Evolutionary conservation across 2,797 vertebrate species (phyloP).

Genomic region (Taenioides sp.): DNA sequence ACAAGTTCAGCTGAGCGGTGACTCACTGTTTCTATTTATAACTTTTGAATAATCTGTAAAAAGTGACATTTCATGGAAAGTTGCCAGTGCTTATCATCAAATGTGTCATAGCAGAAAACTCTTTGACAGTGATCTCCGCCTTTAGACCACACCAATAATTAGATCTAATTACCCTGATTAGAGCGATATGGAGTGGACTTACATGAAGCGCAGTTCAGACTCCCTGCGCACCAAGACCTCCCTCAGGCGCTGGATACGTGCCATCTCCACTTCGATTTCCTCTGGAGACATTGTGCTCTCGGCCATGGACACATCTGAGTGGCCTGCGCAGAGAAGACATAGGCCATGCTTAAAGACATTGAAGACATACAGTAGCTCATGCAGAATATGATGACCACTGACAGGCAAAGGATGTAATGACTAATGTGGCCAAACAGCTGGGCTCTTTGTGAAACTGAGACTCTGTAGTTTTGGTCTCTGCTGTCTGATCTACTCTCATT

Average conservation of each 20-base stretch:
- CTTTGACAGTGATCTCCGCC: background rate
- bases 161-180: background rate
- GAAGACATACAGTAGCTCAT: background rate
- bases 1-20: conserved; percentile 9
- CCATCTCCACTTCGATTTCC: conserved; percentile 97
- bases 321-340: conserved; percentile 68
- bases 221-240: conserved; percentile 96
- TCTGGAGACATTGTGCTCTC: conserved; percentile 95
- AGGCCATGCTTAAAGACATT: background rate
- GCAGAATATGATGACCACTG: background rate
- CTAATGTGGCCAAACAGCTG: background rate
- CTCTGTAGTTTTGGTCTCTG: too few species aligned
- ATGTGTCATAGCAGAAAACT: background rate
- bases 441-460: too few species aligned
- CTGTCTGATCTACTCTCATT: too few species aligned
- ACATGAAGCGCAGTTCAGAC: conserved; percentile 99
- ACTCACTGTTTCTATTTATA: conserved; percentile 12
- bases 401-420: background rate
- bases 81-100: background rate
- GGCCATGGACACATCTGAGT: conserved; percentile 95
- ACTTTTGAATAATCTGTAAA: conserved; percentile 10
- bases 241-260: conserved; percentile 92
- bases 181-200: conserved; percentile 65
- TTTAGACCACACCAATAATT: conserved; percentile 1
- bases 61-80: background rate